phyloP scores from a whole-genome alignment of 1,140 invertebrate genomes.

The Aphis craccivora region DNA sequence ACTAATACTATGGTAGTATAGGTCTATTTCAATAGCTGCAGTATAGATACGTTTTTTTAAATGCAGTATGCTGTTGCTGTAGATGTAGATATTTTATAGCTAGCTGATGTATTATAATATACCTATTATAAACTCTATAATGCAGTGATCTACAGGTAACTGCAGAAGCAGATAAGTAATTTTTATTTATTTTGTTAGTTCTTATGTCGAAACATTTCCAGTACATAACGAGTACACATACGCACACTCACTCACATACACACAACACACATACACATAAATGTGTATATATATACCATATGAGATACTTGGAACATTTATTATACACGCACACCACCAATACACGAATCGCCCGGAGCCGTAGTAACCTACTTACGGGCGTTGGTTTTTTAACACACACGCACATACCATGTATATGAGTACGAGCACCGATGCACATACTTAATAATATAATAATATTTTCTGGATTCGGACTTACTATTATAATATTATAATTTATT shows the following conservation, averaged over 20 bases:
- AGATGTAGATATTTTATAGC: background rate
- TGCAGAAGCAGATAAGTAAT: constrained; percentile 30
- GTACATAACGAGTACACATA: background rate
- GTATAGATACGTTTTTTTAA: background rate
- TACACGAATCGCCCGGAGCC: constrained; percentile 51
- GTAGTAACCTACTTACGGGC: constrained; percentile 56
- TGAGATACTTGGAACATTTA: constrained; percentile 41
- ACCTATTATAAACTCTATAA: background rate
- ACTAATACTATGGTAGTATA: background rate
- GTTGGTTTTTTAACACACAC: constrained; percentile 45
- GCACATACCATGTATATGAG: background rate
- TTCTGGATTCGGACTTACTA: background rate
- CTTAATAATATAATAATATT: background rate
- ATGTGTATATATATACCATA: background rate
- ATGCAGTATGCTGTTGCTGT: background rate
- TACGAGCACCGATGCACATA: background rate
- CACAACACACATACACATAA: no score
- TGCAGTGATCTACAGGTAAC: background rate
- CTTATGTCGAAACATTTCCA: constrained; percentile 16
- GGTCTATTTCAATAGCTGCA: background rate
- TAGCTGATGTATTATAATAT: background rate
- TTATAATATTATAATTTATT: background rate
- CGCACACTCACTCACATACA: background rate
- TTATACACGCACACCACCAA: background rate
- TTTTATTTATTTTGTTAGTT: constrained; percentile 31